Percentiles rank a stretch among this genome's conserved stretches.
These are phyloP conservation scores for Drosophila incognita DNA, from an alignment of 2,888 invertebrate species.

Conservation along the genomic window DNA sequence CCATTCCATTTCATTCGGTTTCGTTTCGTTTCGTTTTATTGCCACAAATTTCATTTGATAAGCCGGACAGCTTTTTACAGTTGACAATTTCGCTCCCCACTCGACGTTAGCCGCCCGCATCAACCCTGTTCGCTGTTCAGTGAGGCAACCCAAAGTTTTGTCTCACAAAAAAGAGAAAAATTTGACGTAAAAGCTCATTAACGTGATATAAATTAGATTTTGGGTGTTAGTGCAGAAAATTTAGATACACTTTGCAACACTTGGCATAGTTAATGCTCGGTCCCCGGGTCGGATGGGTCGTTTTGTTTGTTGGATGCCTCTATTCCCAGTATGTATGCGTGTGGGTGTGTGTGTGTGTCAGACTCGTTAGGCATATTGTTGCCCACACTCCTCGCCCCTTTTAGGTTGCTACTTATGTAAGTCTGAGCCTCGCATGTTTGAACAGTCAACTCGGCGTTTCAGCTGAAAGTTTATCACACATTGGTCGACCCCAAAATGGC, in stretches of 20 bases:
- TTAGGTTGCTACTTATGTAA: constrained; percentile 8
- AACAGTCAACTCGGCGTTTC: constrained; percentile 5
- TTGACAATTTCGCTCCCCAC: constrained; percentile 64
- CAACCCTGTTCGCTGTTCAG: constrained; percentile 3
- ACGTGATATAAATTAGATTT: constrained; percentile 80
- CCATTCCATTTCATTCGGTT: constrained; percentile 40
- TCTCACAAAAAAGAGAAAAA: constrained; percentile 6
- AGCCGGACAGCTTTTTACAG: constrained; percentile 76
- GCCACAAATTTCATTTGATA: constrained; percentile 75
- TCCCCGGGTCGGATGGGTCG: constrained; percentile 26
- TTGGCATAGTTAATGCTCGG: constrained; percentile 64
- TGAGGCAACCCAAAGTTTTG: constrained; percentile 30
- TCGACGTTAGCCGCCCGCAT: constrained; percentile 4
- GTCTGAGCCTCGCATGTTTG: constrained; percentile 4
- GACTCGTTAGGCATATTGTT: constrained; percentile 55
- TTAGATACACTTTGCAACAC: constrained; percentile 67
- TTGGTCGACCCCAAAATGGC: constrained; percentile 53
- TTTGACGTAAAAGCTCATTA: constrained; percentile 78
- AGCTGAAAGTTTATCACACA: constrained; percentile 50
- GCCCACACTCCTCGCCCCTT: neutral
- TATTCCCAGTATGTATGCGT: constrained; percentile 3
- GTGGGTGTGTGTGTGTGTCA: constrained; percentile 12
- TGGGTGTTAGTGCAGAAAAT: constrained; percentile 74
- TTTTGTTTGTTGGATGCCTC: neutral
- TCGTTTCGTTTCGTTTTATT: constrained; percentile 67